These are phyloP conservation scores for Paramormyrops hopkinsi DNA, from an alignment of 2,797 vertebrate species.

Conservation along the genomic window DNA sequence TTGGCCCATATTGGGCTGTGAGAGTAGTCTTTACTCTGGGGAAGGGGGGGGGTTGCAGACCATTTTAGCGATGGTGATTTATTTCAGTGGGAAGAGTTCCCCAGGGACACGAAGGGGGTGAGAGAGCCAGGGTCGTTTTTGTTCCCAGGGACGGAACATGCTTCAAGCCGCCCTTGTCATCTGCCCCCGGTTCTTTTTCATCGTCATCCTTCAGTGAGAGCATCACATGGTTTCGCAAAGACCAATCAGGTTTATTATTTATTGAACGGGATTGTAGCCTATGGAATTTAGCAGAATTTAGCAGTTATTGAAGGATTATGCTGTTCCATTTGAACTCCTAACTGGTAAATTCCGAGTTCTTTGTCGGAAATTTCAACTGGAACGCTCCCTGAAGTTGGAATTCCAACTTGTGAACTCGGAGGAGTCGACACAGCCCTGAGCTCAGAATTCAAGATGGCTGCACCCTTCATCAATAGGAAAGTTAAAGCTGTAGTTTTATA, in stretches of 20 bases:
- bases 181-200: not conserved
- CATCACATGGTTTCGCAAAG: not conserved
- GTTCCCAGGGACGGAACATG: not conserved
- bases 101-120: not conserved
- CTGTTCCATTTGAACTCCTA: not conserved
- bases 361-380: not conserved
- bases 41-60: not conserved
- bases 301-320: not conserved
- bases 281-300: not conserved
- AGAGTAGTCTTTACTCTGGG: not conserved
- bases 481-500: not conserved
- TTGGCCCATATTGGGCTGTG: not conserved
- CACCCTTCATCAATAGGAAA: not conserved
- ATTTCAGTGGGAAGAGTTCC: constrained; percentile 4
- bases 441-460: not conserved
- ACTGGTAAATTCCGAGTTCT: not conserved
- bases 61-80: not conserved
- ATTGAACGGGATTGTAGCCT: not conserved
- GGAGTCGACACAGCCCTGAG: not conserved
- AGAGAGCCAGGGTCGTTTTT: not conserved
- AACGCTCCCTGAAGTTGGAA: not conserved
- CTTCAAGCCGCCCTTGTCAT: not conserved
- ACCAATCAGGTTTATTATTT: not conserved
- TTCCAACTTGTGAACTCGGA: not conserved
- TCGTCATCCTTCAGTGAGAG: not conserved